Base-by-base conservation (phyloP, 2,113 vertebrate genomes). In the Thalassoma bifasciatum region DNA sequence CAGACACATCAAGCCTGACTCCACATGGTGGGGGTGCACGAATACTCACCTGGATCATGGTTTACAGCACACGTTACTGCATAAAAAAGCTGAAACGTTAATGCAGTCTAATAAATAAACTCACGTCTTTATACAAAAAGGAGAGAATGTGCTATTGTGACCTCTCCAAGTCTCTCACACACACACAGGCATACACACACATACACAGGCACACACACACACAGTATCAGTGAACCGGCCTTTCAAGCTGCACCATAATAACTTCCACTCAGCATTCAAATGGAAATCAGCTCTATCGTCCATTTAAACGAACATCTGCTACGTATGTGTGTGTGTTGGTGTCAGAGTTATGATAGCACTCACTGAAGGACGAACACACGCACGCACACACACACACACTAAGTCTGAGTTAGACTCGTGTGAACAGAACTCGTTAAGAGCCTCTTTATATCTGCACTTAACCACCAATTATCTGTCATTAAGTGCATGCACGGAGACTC, bases 261-360 rank as follows among this genome's bases (percentile, higher is more conserved):
- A 78, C 84, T 86, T 82, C 76, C 83, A 84, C 75, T 86, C 78
- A 52, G 80, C 78, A 86, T 90, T 88, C 85, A 90, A 66, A 90
- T 88, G 86, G 84, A 90, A 88, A 90, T 87, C 66, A 78, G 70
- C 66, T 59, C 80, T 53, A 80, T 88, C 86, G 21, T 75, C 88
- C 77, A 87, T 85, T 83, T 86, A 71, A 85, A 46, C 57, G 69
- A 86, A 85, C 89, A 90, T 88, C 86, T 87, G 88, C 80, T 79
- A 8, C 52, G 63, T 66, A 47, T 74, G 66, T 69, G 64, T 57
- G 38, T 57, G 54, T 44, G 66, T 66, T 22, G 51, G 54, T 22
- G 54, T 13, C 12, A 82, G 10, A 19, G 40, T 5, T 24, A 34
- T 70, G 17, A 66, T 49, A 38, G 66, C 6, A 61, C 36, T 50